Percentiles rank a stretch among this genome's conserved stretches.
Conservation (phyloP, 64 coral and sea anemone genomes). For the Stichodactyla helianthus region DNA sequence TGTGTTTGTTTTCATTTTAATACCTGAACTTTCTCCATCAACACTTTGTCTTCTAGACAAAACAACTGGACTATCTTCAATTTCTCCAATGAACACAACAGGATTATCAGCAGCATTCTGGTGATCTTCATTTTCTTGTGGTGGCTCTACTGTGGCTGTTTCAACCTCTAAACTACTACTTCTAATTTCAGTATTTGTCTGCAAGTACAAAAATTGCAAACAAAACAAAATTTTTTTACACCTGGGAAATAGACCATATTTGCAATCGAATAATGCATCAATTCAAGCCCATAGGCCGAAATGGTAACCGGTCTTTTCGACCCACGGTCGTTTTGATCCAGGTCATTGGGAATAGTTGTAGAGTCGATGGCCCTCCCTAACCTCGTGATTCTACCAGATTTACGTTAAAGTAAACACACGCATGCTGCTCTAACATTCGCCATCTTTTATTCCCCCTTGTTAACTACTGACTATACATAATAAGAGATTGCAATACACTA, state of each 20-base stretch:
- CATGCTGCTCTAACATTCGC: no score
- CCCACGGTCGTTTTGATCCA: no score
- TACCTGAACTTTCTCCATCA: conserved; percentile 26
- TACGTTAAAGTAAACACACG: no score
- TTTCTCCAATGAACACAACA: conserved; percentile 53
- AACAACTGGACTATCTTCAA: conserved; percentile 38
- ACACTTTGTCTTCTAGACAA: not conserved
- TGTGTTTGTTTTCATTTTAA: not conserved
- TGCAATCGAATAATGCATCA: no score
- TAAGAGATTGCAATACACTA: no score
- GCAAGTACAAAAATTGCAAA: not conserved
- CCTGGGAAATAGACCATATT: no score
- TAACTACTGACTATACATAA: no score
- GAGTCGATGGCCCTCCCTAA: no score
- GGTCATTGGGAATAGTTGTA: no score
- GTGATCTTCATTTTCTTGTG: conserved; percentile 67
- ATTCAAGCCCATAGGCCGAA: not conserved
- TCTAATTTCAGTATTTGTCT: not conserved
- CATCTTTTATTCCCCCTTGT: no score
- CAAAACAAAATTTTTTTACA: not conserved
- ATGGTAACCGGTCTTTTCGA: no score
- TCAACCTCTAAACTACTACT: not conserved
- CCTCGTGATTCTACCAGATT: no score
- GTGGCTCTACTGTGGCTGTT: conserved; percentile 39
- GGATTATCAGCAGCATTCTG: conserved; percentile 71